These are phyloP conservation scores for Amia ocellicauda DNA, from an alignment of 2,113 vertebrate species.

Conservation along the genomic window DNA sequence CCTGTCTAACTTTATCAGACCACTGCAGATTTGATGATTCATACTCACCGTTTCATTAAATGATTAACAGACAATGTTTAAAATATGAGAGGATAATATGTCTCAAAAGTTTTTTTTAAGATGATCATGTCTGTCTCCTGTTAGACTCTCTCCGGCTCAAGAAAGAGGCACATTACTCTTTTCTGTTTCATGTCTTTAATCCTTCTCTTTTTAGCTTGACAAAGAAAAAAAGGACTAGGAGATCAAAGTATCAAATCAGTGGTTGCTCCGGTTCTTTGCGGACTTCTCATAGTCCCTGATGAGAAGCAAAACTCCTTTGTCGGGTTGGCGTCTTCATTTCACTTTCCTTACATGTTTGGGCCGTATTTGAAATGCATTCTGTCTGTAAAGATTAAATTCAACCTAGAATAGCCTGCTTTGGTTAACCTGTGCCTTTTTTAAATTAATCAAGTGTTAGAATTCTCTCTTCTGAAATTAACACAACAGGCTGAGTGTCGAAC, in stretches of 20 bases:
- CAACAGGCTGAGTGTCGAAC: constrained; percentile 51
- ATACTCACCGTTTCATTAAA: too few relatives aligned
- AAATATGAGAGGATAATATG: too few relatives aligned
- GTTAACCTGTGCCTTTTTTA: constrained; percentile 48
- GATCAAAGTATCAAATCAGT: constrained; percentile 17
- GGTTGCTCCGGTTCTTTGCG: constrained; percentile 10
- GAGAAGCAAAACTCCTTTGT: neutral
- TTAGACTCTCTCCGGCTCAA: too few relatives aligned
- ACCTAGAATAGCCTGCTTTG: constrained; percentile 29
- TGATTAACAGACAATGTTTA: too few relatives aligned
- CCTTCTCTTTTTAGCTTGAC: neutral
- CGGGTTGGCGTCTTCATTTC: constrained; percentile 14
- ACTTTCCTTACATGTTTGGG: constrained; percentile 21
- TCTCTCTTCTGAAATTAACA: constrained; percentile 47
- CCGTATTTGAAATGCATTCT: constrained; percentile 25
- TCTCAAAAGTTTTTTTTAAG: too few relatives aligned
- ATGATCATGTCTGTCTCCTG: too few relatives aligned
- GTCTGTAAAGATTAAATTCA: constrained; percentile 26
- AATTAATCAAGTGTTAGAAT: constrained; percentile 53
- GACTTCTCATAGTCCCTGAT: neutral
- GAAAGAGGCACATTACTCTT: constrained; percentile 17
- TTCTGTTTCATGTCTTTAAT: neutral
- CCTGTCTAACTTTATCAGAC: too few relatives aligned
- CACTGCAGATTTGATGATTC: too few relatives aligned
- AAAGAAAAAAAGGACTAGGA: constrained; percentile 25